These are phyloP conservation scores for Arnoldichthys spilopterus DNA, from an alignment of 2,797 vertebrate genomes.

Conservation along the genomic window DNA sequence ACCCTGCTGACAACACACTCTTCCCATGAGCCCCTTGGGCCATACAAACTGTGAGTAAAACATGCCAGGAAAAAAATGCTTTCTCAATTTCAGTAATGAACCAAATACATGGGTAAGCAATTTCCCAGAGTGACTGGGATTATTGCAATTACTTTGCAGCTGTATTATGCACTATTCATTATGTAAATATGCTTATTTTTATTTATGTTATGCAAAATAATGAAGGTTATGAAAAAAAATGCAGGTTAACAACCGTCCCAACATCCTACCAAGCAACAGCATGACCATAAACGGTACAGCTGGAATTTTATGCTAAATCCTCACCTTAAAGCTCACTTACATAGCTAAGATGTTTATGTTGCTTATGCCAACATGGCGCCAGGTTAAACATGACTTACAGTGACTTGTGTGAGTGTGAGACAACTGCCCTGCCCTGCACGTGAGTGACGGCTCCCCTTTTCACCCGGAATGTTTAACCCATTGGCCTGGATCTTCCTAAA, in stretches of 20 bases:
- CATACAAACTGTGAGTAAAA: neutral
- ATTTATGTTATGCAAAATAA: no score
- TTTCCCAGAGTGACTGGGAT: no score
- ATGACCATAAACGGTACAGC: neutral
- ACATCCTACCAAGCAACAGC: neutral
- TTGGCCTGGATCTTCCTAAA: slow-evolving; percentile 43
- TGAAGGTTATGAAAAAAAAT: no score
- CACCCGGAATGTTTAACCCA: slow-evolving; percentile 36
- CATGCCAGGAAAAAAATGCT: neutral
- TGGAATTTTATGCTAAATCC: neutral
- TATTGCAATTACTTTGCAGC: no score
- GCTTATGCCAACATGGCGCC: neutral
- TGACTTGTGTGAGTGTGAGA: neutral
- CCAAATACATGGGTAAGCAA: no score
- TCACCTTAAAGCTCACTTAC: neutral
- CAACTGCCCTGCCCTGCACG: neutral
- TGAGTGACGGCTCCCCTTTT: slow-evolving; percentile 46
- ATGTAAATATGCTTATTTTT: no score
- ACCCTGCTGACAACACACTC: slow-evolving; percentile 9
- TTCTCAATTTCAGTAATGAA: neutral
- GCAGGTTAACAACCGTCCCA: no score
- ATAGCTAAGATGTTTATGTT: neutral
- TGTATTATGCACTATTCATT: no score
- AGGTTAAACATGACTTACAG: neutral
- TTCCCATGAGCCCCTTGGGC: slow-evolving; percentile 48